A percentile compares a stretch with the other conserved stretches of the same genome.
These are phyloP conservation scores for Ypsolopha scabrella DNA, from an alignment of 2,888 invertebrate genomes.

Conservation along the genomic window DNA sequence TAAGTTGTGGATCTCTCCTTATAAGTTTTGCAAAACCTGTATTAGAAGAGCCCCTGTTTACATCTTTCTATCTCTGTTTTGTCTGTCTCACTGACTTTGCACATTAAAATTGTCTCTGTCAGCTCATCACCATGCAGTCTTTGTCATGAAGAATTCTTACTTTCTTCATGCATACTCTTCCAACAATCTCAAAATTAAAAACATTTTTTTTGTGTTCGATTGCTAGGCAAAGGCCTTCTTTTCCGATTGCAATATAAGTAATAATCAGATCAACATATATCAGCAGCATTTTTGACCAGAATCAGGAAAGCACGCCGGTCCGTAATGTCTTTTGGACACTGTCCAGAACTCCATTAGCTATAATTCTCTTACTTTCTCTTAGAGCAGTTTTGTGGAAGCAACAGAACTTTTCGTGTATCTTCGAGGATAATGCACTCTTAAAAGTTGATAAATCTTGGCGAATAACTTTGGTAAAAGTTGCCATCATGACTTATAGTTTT, in stretches of 20 bases:
- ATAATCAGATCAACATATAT: background rate
- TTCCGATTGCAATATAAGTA: background rate
- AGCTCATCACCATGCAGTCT: background rate
- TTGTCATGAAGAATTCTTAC: background rate
- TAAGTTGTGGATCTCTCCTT: no score
- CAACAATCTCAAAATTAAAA: background rate
- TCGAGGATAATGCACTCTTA: slow-evolving; percentile 1
- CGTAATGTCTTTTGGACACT: slow-evolving; percentile 14
- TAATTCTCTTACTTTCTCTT: slow-evolving; percentile 8
- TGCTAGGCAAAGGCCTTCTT: background rate
- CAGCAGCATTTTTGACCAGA: background rate
- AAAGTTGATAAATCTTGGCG: slow-evolving; percentile 1
- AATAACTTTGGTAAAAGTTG: no score
- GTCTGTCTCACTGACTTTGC: no score
- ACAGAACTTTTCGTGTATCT: background rate
- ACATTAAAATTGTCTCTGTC: no score
- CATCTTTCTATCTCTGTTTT: no score
- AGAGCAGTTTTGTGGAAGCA: background rate
- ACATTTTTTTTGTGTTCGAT: no score
- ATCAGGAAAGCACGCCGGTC: background rate
- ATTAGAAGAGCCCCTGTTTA: no score
- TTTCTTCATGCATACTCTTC: background rate
- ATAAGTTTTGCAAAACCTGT: no score
- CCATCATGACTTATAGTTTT: no score
- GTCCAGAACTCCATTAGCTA: slow-evolving; percentile 11